Conservation (phyloP, 1,140 invertebrate genomes). For the Drosophila murphyi region DNA sequence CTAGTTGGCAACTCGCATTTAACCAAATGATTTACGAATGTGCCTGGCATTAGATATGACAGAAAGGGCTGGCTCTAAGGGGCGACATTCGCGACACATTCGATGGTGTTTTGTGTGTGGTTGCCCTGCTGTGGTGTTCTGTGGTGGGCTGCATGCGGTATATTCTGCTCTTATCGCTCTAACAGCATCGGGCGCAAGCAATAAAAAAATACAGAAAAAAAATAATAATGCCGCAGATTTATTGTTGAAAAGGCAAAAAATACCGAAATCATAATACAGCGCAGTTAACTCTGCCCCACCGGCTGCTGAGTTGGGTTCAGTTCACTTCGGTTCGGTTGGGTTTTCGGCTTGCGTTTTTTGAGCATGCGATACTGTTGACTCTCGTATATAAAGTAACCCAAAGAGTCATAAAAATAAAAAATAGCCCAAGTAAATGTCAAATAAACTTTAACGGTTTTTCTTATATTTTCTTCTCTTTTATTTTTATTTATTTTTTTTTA, state of each 20-base stretch:
- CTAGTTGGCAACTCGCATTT: conserved; percentile 74
- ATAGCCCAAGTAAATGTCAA: conserved; percentile 83
- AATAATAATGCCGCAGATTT: conserved; percentile 35
- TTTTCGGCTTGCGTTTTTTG: conserved; percentile 5
- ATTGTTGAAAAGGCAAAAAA: conserved; percentile 26
- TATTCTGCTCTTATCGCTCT: conserved; percentile 18
- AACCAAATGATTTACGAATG: conserved; percentile 74
- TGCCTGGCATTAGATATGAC: conserved; percentile 62
- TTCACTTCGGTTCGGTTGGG: neutral
- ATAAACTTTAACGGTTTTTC: conserved; percentile 82
- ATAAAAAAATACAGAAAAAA: neutral
- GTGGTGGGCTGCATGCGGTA: neutral
- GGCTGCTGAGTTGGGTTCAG: conserved; percentile 15
- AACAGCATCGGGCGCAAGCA: conserved; percentile 17
- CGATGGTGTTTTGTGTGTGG: no score
- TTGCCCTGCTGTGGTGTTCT: neutral
- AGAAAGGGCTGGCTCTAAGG: neutral
- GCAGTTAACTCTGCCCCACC: neutral
- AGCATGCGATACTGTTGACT: conserved; percentile 9
- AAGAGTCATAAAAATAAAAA: conserved; percentile 82
- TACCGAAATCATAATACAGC: neutral
- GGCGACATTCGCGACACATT: neutral
- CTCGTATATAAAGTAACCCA: conserved; percentile 54
- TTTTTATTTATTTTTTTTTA: neutral
- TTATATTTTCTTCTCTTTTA: conserved; percentile 37